Base-by-base conservation (phyloP, 2,888 invertebrate species). In the Hirtodrosophila alboralis region DNA sequence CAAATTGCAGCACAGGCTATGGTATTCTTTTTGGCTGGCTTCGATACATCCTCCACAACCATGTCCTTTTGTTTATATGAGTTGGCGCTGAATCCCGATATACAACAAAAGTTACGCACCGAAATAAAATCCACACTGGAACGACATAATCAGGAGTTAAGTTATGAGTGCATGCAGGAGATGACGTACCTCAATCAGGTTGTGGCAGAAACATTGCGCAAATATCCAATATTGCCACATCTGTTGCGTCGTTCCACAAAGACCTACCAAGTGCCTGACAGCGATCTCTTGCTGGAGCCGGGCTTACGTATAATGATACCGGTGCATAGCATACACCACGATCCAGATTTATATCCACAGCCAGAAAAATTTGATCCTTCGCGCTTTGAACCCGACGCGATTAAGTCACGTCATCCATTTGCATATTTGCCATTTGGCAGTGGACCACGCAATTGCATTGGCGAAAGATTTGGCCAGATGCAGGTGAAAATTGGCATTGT, bases 291-390 rank as follows among this genome's bases (percentile, higher is more conserved):
- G 0, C 90, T 93, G 47, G 91, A 92, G 30, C 88, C 91, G 0
- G 75, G 70, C 4, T 61, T 57, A 0, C 40, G 61, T 1, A 40
- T 87, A 0, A 37, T 83, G 2, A 84, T 87, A 12, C 86, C 84
- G 2, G 47, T 71, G 7, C 90, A 91, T 60, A 91, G 92, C 3
- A 92, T 93, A 68, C 93, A 94, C 48, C 91, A 91, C 87, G 93
- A 93, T 72, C 88, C 90, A 0, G 65, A 88, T 6, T 75, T 90
- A 10, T 92, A 89, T 63, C 90, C 90, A 0, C 89, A 94, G 1
- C 94, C 94, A 0, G 91, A 92, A 3, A 91, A 89, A 16, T 94
- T 94, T 53, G 91, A 93, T 51, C 94, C 94, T 0, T 92, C 93
- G 12, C 90, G 94, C 64, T 94, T 94, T 81, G 88, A 90, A 0